These are phyloP conservation scores for Plecturocebus donacophilus DNA, from an alignment of 2,113 vertebrate genomes.

Conservation along the genomic window DNA sequence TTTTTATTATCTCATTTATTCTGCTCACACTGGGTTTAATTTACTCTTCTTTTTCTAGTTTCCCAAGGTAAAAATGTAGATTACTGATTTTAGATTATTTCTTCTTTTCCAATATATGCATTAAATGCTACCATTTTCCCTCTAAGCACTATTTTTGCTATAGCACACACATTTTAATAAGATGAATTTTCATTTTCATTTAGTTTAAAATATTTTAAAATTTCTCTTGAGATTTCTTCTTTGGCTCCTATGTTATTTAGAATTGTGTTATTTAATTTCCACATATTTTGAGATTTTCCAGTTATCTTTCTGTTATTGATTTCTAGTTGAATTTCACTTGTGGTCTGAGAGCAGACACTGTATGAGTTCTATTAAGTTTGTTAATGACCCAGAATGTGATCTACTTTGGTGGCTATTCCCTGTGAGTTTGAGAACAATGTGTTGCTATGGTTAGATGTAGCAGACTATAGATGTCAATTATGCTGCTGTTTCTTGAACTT, in stretches of 20 bases:
- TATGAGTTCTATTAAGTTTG: background rate
- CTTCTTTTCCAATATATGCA: background rate
- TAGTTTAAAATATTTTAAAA: no score
- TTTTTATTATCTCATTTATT: background rate
- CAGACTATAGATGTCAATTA: background rate
- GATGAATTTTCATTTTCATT: no score
- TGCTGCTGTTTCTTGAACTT: background rate
- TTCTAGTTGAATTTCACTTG: background rate
- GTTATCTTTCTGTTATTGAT: no score
- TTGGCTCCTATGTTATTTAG: no score
- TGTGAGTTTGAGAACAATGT: background rate
- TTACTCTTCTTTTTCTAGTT: background rate
- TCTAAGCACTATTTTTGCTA: no score
- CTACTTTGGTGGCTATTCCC: background rate
- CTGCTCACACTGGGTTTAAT: background rate
- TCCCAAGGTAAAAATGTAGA: background rate
- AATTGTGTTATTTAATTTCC: no score
- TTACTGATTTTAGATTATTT: background rate
- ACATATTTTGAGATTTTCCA: no score
- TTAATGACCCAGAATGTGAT: background rate
- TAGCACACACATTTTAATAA: no score
- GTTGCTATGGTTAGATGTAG: background rate
- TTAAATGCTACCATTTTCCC: no score
- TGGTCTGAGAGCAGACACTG: background rate
- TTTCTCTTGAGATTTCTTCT: no score